Evolutionary conservation across 2,113 vertebrate genomes (phyloP).

Genomic region (Gambusia holbrooki): DNA sequence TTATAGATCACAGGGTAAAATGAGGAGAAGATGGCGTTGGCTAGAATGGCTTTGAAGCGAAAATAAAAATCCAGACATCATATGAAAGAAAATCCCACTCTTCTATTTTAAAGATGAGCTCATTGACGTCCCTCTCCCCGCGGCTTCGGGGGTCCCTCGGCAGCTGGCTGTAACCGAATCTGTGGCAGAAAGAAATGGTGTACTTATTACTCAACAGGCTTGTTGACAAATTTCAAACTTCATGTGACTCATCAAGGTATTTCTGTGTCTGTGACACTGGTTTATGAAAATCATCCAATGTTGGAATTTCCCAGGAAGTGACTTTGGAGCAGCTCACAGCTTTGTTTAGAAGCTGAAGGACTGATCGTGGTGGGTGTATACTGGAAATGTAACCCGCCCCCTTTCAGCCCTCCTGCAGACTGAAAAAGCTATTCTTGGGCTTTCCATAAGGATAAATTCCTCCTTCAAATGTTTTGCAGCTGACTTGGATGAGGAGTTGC

Average conservation of each 20-base stretch:
- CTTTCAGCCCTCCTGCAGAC: slow-evolving; percentile 48
- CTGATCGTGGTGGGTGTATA: slow-evolving; percentile 47
- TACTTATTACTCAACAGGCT: slow-evolving; percentile 49
- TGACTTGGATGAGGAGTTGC: slow-evolving; percentile 37
- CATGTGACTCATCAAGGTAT: slow-evolving; percentile 60
- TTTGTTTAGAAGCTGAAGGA: slow-evolving; percentile 36
- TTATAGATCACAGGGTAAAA: not conserved
- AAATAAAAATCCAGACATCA: not conserved
- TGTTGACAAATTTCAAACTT: slow-evolving; percentile 66
- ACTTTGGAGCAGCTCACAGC: slow-evolving; percentile 24
- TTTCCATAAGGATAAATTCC: slow-evolving; percentile 71
- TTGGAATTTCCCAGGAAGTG: slow-evolving; percentile 67
- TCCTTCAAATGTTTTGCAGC: slow-evolving; percentile 60
- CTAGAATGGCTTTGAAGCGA: not conserved
- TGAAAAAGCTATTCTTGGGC: slow-evolving; percentile 71
- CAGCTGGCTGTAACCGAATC: slow-evolving; percentile 25
- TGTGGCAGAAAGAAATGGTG: slow-evolving; percentile 35
- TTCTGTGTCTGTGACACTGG: slow-evolving; percentile 46
- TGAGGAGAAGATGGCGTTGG: not conserved
- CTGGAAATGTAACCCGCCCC: slow-evolving; percentile 58
- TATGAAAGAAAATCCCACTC: slow-evolving; percentile 7
- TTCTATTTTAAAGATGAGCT: slow-evolving; percentile 33
- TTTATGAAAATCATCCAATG: slow-evolving; percentile 51
- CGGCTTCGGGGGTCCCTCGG: slow-evolving; percentile 4
- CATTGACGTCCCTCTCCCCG: slow-evolving; percentile 11